Conservation (phyloP, 2,888 invertebrate species). For the Macroteleia sp. region DNA sequence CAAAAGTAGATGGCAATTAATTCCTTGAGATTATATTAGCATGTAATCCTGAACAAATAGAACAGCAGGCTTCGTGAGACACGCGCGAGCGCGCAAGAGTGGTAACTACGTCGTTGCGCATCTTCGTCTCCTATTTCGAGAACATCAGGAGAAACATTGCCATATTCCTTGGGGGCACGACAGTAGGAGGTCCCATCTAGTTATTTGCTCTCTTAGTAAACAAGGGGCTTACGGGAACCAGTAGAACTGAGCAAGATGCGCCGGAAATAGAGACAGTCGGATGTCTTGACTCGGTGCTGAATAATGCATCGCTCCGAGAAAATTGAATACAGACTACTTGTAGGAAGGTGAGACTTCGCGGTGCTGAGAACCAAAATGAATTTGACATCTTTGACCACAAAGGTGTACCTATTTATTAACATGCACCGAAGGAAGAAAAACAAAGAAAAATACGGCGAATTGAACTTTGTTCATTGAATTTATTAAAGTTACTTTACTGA, state of each 20-base stretch:
- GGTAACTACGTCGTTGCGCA: slow-evolving; percentile 55
- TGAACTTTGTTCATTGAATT: no score
- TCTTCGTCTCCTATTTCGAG: slow-evolving; percentile 52
- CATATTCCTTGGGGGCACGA: slow-evolving; percentile 51
- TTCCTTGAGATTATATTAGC: slow-evolving; percentile 64
- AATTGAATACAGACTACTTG: slow-evolving; percentile 70
- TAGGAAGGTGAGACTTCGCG: slow-evolving; percentile 26
- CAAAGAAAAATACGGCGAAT: no score
- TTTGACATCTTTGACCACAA: slow-evolving; percentile 38
- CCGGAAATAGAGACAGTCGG: slow-evolving; percentile 76
- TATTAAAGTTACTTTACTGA: no score
- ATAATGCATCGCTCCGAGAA: slow-evolving; percentile 75
- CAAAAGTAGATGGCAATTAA: no score
- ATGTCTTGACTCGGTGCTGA: slow-evolving; percentile 76
- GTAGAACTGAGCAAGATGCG: slow-evolving; percentile 62
- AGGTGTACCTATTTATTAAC: no score
- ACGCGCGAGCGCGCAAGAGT: slow-evolving; percentile 43
- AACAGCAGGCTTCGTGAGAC: slow-evolving; percentile 48
- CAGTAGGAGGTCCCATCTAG: slow-evolving; percentile 63
- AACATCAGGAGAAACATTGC: slow-evolving; percentile 57
- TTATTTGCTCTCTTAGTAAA: slow-evolving; percentile 76
- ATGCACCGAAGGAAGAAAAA: no score
- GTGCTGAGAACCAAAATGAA: slow-evolving; percentile 12
- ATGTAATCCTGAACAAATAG: slow-evolving; percentile 64
- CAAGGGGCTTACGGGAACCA: slow-evolving; percentile 69